Conservation (phyloP, 2,888 invertebrate species). For the Tetragnatha montana region DNA sequence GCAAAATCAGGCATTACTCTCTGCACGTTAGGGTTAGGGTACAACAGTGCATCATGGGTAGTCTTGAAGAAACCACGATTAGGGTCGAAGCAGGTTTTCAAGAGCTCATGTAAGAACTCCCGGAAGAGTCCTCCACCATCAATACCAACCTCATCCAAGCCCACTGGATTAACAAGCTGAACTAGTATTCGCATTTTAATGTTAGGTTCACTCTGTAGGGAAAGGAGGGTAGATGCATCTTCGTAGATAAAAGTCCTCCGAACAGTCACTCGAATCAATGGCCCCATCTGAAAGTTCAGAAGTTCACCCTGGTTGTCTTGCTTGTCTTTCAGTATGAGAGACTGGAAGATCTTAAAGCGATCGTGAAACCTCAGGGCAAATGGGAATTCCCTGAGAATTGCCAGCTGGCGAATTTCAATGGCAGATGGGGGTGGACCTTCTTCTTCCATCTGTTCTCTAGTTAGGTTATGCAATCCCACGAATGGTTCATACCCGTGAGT, state of each 20-base stretch:
- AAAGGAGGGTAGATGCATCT: conserved; percentile 96
- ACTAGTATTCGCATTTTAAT: conserved; percentile 89
- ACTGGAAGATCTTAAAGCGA: conserved; percentile 82
- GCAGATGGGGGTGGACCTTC: conserved; percentile 76
- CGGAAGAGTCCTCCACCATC: conserved; percentile 98
- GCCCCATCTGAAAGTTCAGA: conserved; percentile 83
- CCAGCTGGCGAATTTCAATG: conserved; percentile 89
- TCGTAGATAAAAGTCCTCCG: conserved; percentile 96
- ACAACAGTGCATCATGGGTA: conserved; percentile 93
- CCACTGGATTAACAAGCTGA: conserved; percentile 91
- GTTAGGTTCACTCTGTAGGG: conserved; percentile 92
- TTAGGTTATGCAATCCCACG: conserved; percentile 71
- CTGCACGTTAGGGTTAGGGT: conserved; percentile 95
- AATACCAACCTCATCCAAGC: conserved; percentile 95
- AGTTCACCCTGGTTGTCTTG: conserved; percentile 85
- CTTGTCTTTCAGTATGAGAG: conserved; percentile 80
- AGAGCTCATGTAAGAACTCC: conserved; percentile 93
- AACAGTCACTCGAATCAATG: conserved; percentile 85
- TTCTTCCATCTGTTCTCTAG: conserved; percentile 72
- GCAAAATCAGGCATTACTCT: conserved; percentile 89
- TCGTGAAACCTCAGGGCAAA: conserved; percentile 95
- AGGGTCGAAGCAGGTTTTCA: conserved; percentile 97
- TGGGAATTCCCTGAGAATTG: conserved; percentile 92
- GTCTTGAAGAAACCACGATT: conserved; percentile 93
- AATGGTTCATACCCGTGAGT: conserved; percentile 71